Percentiles rank a stretch among this genome's conserved stretches.
Conservation (phyloP, 2,888 invertebrate genomes). For the Cataglyphis livida region DNA sequence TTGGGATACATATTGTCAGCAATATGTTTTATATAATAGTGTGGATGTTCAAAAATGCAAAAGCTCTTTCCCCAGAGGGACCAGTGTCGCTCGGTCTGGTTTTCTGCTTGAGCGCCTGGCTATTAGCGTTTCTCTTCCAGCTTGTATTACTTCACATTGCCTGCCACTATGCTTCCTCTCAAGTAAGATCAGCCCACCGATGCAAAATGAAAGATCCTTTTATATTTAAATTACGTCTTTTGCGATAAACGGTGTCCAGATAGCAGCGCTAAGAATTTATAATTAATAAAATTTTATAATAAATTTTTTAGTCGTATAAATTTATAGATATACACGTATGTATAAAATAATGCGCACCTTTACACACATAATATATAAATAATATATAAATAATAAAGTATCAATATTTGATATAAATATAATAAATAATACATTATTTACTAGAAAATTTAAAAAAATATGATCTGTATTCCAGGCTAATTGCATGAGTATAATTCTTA, state of each 20-base stretch:
- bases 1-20: conserved; percentile 77
- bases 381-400: background rate
- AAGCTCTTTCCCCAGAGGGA: no score
- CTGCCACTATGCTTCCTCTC: conserved; percentile 76
- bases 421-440: background rate
- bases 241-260: background rate
- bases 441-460: background rate
- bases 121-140: conserved; percentile 72
- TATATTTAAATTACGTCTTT: background rate
- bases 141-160: conserved; percentile 74
- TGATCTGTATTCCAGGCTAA: conserved; percentile 78
- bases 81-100: conserved; percentile 37
- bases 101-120: conserved; percentile 76
- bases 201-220: background rate
- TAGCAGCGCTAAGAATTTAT: conserved; percentile 7
- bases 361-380: background rate
- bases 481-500: conserved; percentile 73
- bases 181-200: conserved; percentile 71
- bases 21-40: conserved; percentile 77
- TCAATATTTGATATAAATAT: background rate
- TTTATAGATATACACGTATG: background rate
- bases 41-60: conserved; percentile 57
- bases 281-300: no score
- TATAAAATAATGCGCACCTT: background rate
- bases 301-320: background rate